These are phyloP conservation scores for Luscinia megarhynchos DNA, from an alignment of 2,797 vertebrate species.

Conservation along the genomic window DNA sequence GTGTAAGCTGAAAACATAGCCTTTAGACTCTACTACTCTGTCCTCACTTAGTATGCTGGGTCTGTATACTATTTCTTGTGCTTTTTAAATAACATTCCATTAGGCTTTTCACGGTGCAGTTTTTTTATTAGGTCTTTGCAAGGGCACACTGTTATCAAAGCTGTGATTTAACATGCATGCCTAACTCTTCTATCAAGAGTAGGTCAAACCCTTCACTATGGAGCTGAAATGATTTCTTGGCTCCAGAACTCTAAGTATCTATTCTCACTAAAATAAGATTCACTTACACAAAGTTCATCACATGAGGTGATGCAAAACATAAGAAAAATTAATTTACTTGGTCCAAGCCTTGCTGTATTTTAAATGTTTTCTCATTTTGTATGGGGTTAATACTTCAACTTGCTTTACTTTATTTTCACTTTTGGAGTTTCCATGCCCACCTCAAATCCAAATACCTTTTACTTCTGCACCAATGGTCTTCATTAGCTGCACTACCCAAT, in stretches of 20 bases:
- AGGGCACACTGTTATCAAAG: neutral
- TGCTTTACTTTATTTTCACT: neutral
- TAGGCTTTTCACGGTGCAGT: neutral
- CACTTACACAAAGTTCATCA: neutral
- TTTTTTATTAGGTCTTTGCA: neutral
- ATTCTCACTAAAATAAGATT: neutral
- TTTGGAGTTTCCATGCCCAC: neutral
- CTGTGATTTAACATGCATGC: neutral
- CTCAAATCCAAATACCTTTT: neutral
- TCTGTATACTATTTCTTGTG: neutral
- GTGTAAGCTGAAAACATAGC: neutral
- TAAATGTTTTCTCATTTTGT: neutral
- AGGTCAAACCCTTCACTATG: neutral
- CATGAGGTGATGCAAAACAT: accelerated
- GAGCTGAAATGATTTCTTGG: neutral
- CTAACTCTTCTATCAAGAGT: neutral
- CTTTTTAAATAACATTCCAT: neutral
- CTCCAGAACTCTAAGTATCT: neutral
- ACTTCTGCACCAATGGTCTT: neutral
- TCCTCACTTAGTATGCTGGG: neutral
- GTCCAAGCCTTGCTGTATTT: neutral
- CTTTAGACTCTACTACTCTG: neutral
- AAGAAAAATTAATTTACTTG: neutral
- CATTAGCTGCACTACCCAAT: neutral
- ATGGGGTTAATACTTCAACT: neutral